Percentiles rank a stretch among this genome's conserved stretches.
phyloP scores from a whole-genome alignment of 1,140 invertebrate species.

The Rhyzopertha dominica region DNA sequence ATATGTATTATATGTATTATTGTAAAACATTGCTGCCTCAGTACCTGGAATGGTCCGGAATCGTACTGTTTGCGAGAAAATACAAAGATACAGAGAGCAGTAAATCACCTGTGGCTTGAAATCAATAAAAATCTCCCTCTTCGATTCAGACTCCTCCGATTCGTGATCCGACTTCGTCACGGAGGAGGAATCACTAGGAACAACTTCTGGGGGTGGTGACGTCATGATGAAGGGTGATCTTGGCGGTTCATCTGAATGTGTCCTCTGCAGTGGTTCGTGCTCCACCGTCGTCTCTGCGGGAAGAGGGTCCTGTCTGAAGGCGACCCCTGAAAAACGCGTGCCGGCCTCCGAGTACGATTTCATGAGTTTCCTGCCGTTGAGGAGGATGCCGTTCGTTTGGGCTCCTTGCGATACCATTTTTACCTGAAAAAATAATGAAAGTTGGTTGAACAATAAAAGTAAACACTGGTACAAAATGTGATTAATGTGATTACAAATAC shows the following conservation, averaged over 20 bases:
- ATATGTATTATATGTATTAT: no score
- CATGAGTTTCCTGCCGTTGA: slow-evolving; percentile 63
- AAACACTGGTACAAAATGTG: no score
- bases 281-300: slow-evolving; percentile 41
- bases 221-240: slow-evolving; percentile 61
- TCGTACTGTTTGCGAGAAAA: slow-evolving; percentile 27
- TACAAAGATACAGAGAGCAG: no score
- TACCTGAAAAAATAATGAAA: slow-evolving; percentile 49
- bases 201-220: slow-evolving; percentile 38
- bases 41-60: no score
- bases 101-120: slow-evolving; percentile 75
- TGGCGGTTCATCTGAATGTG: slow-evolving; percentile 76
- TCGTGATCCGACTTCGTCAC: slow-evolving; percentile 34
- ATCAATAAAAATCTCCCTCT: slow-evolving; percentile 80
- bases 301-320: slow-evolving; percentile 29
- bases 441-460: slow-evolving; percentile 3
- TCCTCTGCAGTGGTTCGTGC: slow-evolving; percentile 72
- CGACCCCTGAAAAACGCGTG: slow-evolving; percentile 48
- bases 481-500: no score
- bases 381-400: slow-evolving; percentile 73
- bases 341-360: slow-evolving; percentile 81
- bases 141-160: slow-evolving; percentile 54
- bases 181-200: slow-evolving; percentile 35
- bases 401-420: slow-evolving; percentile 85
- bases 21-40: no score